These are phyloP conservation scores for Smutsia gigantea DNA, from an alignment of 2,797 vertebrate species.

Conservation along the genomic window DNA sequence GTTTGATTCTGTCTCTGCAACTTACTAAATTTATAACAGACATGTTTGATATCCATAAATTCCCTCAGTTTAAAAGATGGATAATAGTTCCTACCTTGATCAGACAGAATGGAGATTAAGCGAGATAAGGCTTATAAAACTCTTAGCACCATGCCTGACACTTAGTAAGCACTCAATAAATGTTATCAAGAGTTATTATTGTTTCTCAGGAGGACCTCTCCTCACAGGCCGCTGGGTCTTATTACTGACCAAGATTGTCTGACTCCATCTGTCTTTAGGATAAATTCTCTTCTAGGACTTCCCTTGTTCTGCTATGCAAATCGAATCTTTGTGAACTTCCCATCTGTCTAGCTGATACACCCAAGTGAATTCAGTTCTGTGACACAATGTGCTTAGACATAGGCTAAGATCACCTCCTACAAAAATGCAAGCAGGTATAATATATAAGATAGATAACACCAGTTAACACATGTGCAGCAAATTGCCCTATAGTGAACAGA, in stretches of 20 bases:
- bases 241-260: background rate
- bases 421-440: conserved; percentile 10
- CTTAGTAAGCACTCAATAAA: background rate
- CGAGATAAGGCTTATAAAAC: background rate
- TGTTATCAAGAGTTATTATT: background rate
- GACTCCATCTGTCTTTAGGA: background rate
- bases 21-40: conserved; percentile 5
- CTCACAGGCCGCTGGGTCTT: background rate
- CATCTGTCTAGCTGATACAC: background rate
- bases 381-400: background rate
- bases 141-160: background rate
- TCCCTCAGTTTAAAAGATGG: background rate
- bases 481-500: background rate
- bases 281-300: background rate
- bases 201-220: background rate
- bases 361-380: background rate
- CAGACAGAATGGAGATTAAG: background rate
- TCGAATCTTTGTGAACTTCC: background rate
- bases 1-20: background rate
- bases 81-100: background rate
- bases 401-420: background rate
- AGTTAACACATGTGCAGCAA: background rate
- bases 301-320: background rate
- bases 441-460: background rate
- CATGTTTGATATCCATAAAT: background rate